A percentile compares a stretch with the other conserved stretches of the same genome.
Conservation (phyloP, 2,888 invertebrate genomes). For the Thera obeliscata region DNA sequence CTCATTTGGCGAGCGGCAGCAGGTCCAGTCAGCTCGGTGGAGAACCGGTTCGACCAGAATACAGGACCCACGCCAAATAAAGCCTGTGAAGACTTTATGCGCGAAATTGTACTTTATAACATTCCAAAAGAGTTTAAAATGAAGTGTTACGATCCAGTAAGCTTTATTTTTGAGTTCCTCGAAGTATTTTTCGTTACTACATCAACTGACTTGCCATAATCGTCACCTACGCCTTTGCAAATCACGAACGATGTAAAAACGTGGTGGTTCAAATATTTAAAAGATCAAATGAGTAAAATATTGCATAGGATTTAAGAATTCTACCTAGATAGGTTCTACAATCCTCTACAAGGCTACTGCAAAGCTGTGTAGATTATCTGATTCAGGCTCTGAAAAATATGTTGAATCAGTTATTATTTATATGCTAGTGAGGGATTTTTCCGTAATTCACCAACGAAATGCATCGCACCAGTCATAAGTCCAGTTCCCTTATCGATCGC, state of each 20-base stretch:
- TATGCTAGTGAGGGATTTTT: not conserved
- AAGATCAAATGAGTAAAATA: too few relatives aligned
- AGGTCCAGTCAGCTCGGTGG: slow-evolving; percentile 76
- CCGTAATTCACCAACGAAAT: not conserved
- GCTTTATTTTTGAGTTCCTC: slow-evolving; percentile 39
- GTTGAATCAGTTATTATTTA: too few relatives aligned
- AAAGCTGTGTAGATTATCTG: not conserved
- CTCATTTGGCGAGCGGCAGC: slow-evolving; percentile 78
- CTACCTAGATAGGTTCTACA: too few relatives aligned
- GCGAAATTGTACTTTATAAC: slow-evolving; percentile 31
- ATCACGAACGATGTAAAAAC: slow-evolving; percentile 19
- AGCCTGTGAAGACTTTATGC: slow-evolving; percentile 50
- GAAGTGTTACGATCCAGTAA: slow-evolving; percentile 16
- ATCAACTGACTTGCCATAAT: slow-evolving; percentile 37
- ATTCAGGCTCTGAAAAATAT: not conserved
- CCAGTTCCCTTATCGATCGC: slow-evolving; percentile 28
- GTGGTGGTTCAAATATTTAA: slow-evolving; percentile 1
- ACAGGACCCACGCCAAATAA: slow-evolving; percentile 67
- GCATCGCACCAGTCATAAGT: slow-evolving; percentile 13
- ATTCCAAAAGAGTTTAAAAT: slow-evolving; percentile 30
- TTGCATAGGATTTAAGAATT: too few relatives aligned
- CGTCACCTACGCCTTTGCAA: slow-evolving; percentile 38
- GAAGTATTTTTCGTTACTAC: slow-evolving; percentile 41
- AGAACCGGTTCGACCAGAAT: slow-evolving; percentile 81
- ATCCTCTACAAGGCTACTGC: not conserved